phyloP scores from a whole-genome alignment of 2,888 invertebrate genomes.

The Eupeodes luniger region DNA sequence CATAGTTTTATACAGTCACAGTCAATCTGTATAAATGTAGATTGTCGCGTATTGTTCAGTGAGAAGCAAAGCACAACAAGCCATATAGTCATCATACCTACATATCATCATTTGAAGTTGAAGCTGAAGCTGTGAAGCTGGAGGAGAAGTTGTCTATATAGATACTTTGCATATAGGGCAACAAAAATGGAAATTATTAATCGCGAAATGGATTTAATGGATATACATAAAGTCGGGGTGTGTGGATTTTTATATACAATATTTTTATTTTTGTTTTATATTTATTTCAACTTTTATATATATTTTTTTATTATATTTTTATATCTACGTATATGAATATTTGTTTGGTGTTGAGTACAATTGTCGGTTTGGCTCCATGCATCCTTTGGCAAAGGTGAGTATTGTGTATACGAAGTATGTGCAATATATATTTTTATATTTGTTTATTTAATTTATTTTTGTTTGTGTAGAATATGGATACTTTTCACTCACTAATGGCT shows the following conservation, averaged over 20 bases:
- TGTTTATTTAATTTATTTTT: not conserved
- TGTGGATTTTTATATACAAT: not conserved
- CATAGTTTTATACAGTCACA: not conserved
- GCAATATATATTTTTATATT: conserved; percentile 4
- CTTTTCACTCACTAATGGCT: conserved; percentile 62
- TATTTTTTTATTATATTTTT: not conserved
- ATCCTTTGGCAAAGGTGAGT: conserved; percentile 43
- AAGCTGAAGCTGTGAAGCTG: not conserved
- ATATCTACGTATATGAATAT: not conserved
- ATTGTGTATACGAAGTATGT: not conserved
- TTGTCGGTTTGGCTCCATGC: conserved; percentile 42
- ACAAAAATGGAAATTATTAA: conserved; percentile 68
- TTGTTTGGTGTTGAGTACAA: conserved; percentile 50
- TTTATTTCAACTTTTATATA: not conserved
- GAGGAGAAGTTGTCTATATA: not conserved
- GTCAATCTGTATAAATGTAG: not conserved
- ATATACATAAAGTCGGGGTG: conserved; percentile 44
- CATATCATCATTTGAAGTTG: not conserved
- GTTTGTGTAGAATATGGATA: conserved; percentile 8
- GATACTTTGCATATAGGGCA: not conserved
- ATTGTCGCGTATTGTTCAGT: conserved; percentile 20
- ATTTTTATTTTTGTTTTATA: conserved; percentile 8
- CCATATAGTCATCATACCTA: not conserved
- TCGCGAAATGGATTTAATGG: conserved; percentile 74
- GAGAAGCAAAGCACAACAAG: conserved; percentile 11